Percentiles rank a stretch among this genome's conserved stretches.
phyloP scores from a whole-genome alignment of 37 sponge, comb jelly and placozoan genomes.

The Cladorhizidae sp. region DNA sequence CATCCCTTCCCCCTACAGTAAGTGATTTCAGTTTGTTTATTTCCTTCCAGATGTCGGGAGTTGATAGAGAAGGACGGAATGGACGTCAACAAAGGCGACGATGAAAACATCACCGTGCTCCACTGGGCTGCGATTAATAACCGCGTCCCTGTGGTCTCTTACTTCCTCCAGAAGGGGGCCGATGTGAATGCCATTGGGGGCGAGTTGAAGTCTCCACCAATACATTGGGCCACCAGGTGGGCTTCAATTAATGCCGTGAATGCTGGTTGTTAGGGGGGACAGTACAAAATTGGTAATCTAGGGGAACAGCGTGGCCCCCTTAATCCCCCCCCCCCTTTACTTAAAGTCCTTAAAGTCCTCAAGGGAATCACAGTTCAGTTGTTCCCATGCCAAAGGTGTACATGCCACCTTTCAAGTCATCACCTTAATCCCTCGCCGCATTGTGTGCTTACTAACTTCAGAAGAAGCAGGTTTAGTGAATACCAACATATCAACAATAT shows the following conservation, averaged over 20 bases:
- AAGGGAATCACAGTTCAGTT: too few relatives aligned
- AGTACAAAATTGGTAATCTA: too few relatives aligned
- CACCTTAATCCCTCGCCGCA: too few relatives aligned
- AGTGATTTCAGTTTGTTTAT: too few relatives aligned
- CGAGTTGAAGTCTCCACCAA: constrained; percentile 77
- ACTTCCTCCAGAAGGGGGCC: constrained; percentile 91
- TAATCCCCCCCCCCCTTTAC: not conserved
- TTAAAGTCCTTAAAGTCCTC: too few relatives aligned
- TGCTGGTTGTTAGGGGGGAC: not conserved
- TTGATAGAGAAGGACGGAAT: constrained; percentile 77
- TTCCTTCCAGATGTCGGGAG: constrained; percentile 73
- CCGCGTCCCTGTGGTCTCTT: constrained; percentile 81
- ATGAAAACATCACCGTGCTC: constrained; percentile 83
- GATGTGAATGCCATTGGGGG: constrained; percentile 90
- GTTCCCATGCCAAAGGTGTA: too few relatives aligned
- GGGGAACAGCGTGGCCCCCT: too few relatives aligned
- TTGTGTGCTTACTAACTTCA: too few relatives aligned
- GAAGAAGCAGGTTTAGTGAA: too few relatives aligned
- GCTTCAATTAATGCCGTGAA: not conserved
- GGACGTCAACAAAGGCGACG: constrained; percentile 67
- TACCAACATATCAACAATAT: too few relatives aligned
- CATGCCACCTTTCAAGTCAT: too few relatives aligned
- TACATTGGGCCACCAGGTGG: constrained; percentile 96
- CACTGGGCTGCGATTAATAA: constrained; percentile 99
- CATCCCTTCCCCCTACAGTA: too few relatives aligned